Evolutionary conservation across 2,113 vertebrate genomes (phyloP), one percentile per base, ranked within the genome.

Genomic region (Megaleporinus macrocephalus): DNA sequence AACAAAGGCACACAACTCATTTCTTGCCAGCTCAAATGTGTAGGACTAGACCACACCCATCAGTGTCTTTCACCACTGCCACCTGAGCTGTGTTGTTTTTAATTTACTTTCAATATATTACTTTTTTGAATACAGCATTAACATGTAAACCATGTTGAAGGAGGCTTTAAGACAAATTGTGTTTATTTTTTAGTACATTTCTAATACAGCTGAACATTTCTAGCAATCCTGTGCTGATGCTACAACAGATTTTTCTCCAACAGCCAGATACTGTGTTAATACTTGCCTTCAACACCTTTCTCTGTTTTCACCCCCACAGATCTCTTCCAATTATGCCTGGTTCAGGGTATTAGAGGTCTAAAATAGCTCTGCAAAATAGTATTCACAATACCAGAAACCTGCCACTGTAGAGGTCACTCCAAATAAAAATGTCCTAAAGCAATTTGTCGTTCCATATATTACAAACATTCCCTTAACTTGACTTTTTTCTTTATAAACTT

Each of bases 391-490:
- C 29, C 81, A 71, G 33, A 70, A 77, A 79, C 76, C 47, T 57
- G 76, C 78, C 69, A 20, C 49, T 33, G 57, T 13, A 10, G 1
- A 61, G 14, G 36, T 36, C 51, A 29, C 44, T 55, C n/a, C 61
- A 81, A 66, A 74, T 65, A 81, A 74, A 81, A 41, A 49, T 73
- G 69, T 72, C 70, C 69, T 72, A 72, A 74, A 75, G 44, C 13
- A 51, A 81, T 69, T 81, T 87, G 87, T 84, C 89, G 73, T 71
- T 68, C 75, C 66, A 78, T 61, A 49, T 80, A 76, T 81, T 78
- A 71, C 61, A 73, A 63, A 53, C 30, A 59, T 71, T 81, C 69
- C 20, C n/a, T 30, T 75, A 55, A 63, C 70, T 74, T 73, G 4
- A 11, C 7, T 57, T 73, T 66, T 24, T 24, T 6, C n/a, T 26